phyloP scores from a whole-genome alignment of 1,140 invertebrate genomes.

The Diplogasteroides magnus region DNA sequence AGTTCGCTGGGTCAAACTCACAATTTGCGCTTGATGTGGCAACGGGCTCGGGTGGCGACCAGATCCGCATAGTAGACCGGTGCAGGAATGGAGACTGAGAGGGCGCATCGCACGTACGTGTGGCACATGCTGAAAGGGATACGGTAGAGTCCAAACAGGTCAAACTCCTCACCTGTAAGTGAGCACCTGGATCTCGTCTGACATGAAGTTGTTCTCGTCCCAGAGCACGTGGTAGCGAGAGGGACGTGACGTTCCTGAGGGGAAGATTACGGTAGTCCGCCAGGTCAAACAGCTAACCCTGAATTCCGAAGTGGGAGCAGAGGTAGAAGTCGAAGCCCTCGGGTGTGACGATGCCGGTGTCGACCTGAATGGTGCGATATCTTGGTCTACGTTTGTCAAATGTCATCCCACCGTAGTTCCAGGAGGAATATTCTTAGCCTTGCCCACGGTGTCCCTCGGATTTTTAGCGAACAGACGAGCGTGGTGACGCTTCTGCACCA shows the following conservation, averaged over 20 bases:
- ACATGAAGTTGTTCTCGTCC: conserved; percentile 70
- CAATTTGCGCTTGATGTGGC: conserved; percentile 30
- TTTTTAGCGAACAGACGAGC: conserved; percentile 67
- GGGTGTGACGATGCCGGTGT: conserved; percentile 70
- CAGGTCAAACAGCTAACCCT: too few species aligned
- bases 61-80: conserved; percentile 89
- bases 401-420: conserved; percentile 80
- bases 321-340: conserved; percentile 79
- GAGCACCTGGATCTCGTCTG: conserved; percentile 72
- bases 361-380: conserved; percentile 75
- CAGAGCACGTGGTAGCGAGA: conserved; percentile 79
- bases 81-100: conserved; percentile 81
- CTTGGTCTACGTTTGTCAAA: too few species aligned
- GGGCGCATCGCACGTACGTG: conserved; percentile 75
- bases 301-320: conserved; percentile 66
- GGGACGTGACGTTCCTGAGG: conserved; percentile 77
- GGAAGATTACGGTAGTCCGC: too few species aligned
- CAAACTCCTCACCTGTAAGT: too few species aligned
- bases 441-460: conserved; percentile 35
- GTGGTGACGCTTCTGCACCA: conserved; percentile 85
- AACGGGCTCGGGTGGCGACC: conserved; percentile 70
- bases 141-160: too few species aligned
- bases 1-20: too few species aligned
- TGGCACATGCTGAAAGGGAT: conserved; percentile 81
- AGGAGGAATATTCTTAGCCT: conserved; percentile 68